Evolutionary conservation across 2,888 invertebrate genomes (phyloP), one percentile per base, ranked within the genome.

Genomic region (Nemotelus nigrinus): DNA sequence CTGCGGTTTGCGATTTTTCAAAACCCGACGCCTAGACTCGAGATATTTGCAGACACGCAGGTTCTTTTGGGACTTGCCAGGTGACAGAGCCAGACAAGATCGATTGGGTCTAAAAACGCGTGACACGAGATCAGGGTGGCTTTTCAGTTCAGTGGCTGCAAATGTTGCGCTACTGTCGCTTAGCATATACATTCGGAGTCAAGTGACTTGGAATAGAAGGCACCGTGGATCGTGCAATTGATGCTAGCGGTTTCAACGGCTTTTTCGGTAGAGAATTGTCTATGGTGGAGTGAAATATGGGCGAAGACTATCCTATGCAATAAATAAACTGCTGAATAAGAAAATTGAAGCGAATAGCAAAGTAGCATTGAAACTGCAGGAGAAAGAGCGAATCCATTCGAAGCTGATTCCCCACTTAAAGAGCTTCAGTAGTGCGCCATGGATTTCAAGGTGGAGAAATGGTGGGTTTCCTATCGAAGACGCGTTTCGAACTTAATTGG

Each of bases 1-100:
- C 10, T 53, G 53, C 53, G 53, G 53, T 6, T 10, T 25, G 7
- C 53, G 53, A 53, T 10, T 53, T 53, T 53, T 10, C 10, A 10
- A 47, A 44, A 65, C 44, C n/a, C 65, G 43, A 7, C 70, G 53
- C 8, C 50, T 10, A 53, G 45, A 44, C 5, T 44, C 3, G 6
- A 53, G 45, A 41, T 55, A 70, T 47, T 70, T 70, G 70, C 70
- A 70, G 70, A 74, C 60, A 74, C 74, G 72, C 72, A 72, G 60
- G 72, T 72, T 55, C 57, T 71, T 2, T 68, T 53, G 68, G 25
- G 41, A 6, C n/a, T 63, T n/a, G 3, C 67, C 48, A 72, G 45
- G 10, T 74, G 74, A 74, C 74, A 74, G 74, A 57, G 60, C 25
- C 25, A 8, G 63, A 60, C 63, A 72, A 74, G 60, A 10, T 68